Conservation (phyloP, 2,888 invertebrate genomes). For the Aphodius sticticus region DNA sequence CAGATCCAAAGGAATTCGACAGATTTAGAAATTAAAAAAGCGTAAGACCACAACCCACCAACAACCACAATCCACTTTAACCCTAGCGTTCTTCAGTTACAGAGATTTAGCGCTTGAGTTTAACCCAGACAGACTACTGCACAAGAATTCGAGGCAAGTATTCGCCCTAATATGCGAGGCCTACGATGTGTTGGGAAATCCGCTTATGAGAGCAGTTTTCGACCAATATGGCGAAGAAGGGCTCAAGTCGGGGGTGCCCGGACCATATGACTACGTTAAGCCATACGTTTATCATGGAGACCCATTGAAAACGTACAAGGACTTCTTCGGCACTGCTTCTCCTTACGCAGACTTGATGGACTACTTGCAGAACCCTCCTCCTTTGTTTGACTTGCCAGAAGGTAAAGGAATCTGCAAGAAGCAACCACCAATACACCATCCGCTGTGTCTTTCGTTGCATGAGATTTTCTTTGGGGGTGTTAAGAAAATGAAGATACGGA, state of each 20-base stretch:
- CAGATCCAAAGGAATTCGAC: slow-evolving; percentile 71
- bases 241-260: slow-evolving; percentile 80
- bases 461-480: slow-evolving; percentile 77
- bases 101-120: slow-evolving; percentile 63
- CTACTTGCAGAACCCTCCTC: slow-evolving; percentile 69
- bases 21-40: slow-evolving; percentile 75
- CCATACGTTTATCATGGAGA: slow-evolving; percentile 86
- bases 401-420: slow-evolving; percentile 72
- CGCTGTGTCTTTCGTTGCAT: slow-evolving; percentile 67
- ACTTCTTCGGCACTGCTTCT: slow-evolving; percentile 84
- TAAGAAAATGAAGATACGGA: slow-evolving; percentile 85
- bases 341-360: slow-evolving; percentile 83
- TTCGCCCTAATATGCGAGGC: slow-evolving; percentile 78
- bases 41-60: slow-evolving; percentile 60
- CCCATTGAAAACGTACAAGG: slow-evolving; percentile 74
- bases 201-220: slow-evolving; percentile 76
- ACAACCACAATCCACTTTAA: not conserved
- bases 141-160: slow-evolving; percentile 66
- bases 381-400: slow-evolving; percentile 68
- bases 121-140: slow-evolving; percentile 64
- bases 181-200: slow-evolving; percentile 78
- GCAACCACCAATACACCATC: slow-evolving; percentile 65
- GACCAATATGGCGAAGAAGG: slow-evolving; percentile 92
- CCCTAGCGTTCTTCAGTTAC: slow-evolving; percentile 44
- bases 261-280: slow-evolving; percentile 72